These are phyloP conservation scores for Leuciscus waleckii DNA, from an alignment of 2,797 vertebrate species.

Conservation along the genomic window DNA sequence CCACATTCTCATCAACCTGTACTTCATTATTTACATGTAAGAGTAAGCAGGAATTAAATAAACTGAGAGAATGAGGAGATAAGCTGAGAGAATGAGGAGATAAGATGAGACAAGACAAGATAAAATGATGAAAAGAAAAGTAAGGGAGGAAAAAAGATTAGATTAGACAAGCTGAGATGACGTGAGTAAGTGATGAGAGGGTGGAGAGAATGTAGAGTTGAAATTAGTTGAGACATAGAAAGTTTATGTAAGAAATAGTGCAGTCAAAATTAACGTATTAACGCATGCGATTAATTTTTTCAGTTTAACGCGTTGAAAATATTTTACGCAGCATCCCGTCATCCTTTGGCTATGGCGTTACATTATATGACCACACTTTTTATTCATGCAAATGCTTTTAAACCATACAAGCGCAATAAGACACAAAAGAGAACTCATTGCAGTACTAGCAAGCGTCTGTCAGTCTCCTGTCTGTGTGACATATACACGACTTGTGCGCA, in stretches of 20 bases:
- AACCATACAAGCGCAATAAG: no score
- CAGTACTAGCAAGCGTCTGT: no score
- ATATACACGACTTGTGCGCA: no score
- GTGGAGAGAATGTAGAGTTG: background rate
- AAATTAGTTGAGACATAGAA: background rate
- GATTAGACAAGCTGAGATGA: background rate
- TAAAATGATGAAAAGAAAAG: slow-evolving; percentile 8
- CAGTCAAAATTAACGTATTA: no score
- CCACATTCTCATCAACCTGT: background rate
- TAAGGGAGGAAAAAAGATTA: background rate
- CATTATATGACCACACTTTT: no score
- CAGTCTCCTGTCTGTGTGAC: no score
- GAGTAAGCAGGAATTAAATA: background rate
- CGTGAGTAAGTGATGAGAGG: background rate
- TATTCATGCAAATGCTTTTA: no score
- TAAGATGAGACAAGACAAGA: background rate
- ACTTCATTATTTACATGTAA: background rate
- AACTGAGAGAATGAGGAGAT: background rate
- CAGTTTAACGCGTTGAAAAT: no score
- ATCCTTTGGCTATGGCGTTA: no score
- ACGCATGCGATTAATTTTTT: accelerated
- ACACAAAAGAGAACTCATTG: no score
- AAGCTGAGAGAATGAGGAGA: background rate
- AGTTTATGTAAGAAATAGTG: background rate
- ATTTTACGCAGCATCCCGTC: no score